phyloP scores from a whole-genome alignment of 2,888 invertebrate species.

The Acronicta aceris region DNA sequence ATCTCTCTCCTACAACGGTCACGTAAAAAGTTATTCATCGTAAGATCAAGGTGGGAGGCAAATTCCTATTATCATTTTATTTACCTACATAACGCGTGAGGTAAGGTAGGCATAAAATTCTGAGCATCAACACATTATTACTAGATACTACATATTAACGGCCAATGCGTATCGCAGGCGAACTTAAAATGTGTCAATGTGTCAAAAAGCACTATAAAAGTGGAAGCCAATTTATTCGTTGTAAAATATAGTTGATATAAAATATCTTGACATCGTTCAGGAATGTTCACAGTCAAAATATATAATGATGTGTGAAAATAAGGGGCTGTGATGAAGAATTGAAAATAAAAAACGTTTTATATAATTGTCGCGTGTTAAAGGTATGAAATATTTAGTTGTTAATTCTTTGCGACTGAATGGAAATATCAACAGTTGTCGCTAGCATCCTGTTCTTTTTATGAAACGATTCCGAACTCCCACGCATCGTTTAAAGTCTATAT shows the following conservation, averaged over 20 bases:
- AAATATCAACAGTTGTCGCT: conserved; percentile 33
- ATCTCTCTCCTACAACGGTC: no score
- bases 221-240: conserved; percentile 26
- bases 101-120: conserved; percentile 10
- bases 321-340: conserved; percentile 8
- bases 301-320: conserved; percentile 41
- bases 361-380: conserved; percentile 28
- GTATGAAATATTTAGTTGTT: conserved; percentile 29
- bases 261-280: conserved; percentile 32
- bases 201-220: conserved; percentile 35
- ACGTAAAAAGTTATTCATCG: no score
- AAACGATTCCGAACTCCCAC: conserved; percentile 8
- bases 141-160: conserved; percentile 24
- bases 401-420: conserved; percentile 28
- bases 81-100: conserved; percentile 19
- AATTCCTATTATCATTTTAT: conserved; percentile 8
- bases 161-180: conserved; percentile 25
- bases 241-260: conserved; percentile 40
- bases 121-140: conserved; percentile 23
- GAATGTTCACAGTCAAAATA: conserved; percentile 40
- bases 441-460: conserved; percentile 17
- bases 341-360: no score
- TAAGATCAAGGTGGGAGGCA: no score
- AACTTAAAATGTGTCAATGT: conserved; percentile 44
- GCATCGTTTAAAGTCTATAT: background rate